Evolutionary conservation across 2,888 invertebrate species (phyloP), one percentile per base, ranked within the genome.

Genomic region (Patella ulyssiponensis): DNA sequence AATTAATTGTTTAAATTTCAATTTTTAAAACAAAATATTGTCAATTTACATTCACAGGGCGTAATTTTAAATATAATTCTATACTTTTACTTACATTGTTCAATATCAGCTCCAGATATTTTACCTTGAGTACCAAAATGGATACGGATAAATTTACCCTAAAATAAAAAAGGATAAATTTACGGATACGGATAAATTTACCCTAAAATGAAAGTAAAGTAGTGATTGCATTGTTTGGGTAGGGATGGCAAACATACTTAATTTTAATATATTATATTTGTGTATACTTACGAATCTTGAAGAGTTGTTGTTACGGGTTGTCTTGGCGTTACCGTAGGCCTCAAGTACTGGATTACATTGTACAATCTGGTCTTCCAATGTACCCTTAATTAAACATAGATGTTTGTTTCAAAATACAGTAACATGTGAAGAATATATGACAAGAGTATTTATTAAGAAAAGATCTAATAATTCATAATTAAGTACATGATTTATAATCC

Each of bases 111-210:
- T 94, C 99, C 99, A 93, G 99, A 98, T 94, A 99, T 94, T 95
- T 99, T 99, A 93, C 99, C 99, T 93, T 96, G 95, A 87, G 97
- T 96, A 87, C 98, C 98, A 94, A 99, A 99, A 94, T 99, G 99
- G 93, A 99, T 99, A 95, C 99, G 97, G 94, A 99, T 99, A 96
- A 99, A 99, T 96, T 99, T 99, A 95, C 98, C 98, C 97, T 97
- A 92, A 17, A 83, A 76, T 44, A 52, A 12, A 64, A 58, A n/a
- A n/a, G n/a, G n/a, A n/a, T n/a, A n/a, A n/a, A n/a, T n/a, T n/a
- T n/a, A n/a, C n/a, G 99, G 93, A 99, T 99, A 95, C 99, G 97
- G 94, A 99, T 99, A 96, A 99, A 99, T 96, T 99, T 99, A 95
- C 98, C 98, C 97, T 97, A 92, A 17, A 83, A 76, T 44, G 56